A percentile compares a stretch with the other conserved stretches of the same genome.
Evolutionary conservation across 2,888 invertebrate species (phyloP).

Genomic region (Trisateles emortualis): DNA sequence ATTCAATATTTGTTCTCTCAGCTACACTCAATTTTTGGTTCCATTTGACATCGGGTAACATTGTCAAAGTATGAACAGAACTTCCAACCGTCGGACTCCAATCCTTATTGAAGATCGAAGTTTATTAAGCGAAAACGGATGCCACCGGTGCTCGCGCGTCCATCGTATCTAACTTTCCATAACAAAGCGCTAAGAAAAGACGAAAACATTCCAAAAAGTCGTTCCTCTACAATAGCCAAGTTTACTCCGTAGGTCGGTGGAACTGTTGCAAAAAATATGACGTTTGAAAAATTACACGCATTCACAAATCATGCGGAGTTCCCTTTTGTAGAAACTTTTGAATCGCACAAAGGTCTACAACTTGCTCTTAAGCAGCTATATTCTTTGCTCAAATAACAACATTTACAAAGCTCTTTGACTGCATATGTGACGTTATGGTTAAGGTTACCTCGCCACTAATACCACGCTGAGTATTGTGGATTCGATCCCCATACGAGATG

Average conservation of each 20-base stretch:
- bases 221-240: slow-evolving; percentile 78
- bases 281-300: slow-evolving; percentile 87
- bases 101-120: slow-evolving; percentile 59
- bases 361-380: slow-evolving; percentile 76
- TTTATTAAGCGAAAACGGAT: slow-evolving; percentile 63
- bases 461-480: too few species aligned
- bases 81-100: slow-evolving; percentile 44
- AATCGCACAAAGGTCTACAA: slow-evolving; percentile 77
- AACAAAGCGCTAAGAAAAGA: slow-evolving; percentile 71
- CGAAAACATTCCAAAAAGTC: slow-evolving; percentile 72
- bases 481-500: too few species aligned
- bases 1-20: slow-evolving; percentile 36
- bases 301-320: slow-evolving; percentile 84
- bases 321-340: slow-evolving; percentile 81
- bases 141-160: slow-evolving; percentile 65
- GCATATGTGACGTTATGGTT: too few species aligned
- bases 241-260: slow-evolving; percentile 78
- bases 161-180: slow-evolving; percentile 74
- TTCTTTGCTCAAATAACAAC: slow-evolving; percentile 65
- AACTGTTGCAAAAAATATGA: slow-evolving; percentile 84
- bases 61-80: slow-evolving; percentile 40
- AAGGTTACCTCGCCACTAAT: too few species aligned
- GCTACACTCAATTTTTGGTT: slow-evolving; percentile 39
- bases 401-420: too few species aligned
- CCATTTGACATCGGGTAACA: slow-evolving; percentile 47